A percentile compares a stretch with the other conserved stretches of the same genome.
Conservation (phyloP, 2,888 invertebrate genomes). For the Eilema sororculum region DNA sequence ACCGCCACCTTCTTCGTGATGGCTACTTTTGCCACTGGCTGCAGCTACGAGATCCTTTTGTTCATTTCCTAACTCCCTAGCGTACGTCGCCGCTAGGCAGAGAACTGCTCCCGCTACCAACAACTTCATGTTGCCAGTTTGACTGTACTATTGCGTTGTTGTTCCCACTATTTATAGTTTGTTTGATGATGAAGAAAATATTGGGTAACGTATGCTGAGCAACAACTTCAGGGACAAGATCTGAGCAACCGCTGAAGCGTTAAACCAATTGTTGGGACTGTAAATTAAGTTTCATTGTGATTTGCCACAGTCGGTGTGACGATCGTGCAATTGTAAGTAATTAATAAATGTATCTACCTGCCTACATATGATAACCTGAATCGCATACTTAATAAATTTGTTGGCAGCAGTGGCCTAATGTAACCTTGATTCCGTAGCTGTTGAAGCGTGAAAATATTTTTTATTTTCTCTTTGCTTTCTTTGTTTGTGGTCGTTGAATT, state of each 20-base stretch:
- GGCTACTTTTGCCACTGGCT: slow-evolving; percentile 71
- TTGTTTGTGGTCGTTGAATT: slow-evolving; percentile 11
- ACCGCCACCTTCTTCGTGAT: slow-evolving; percentile 79
- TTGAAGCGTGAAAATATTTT: slow-evolving; percentile 25
- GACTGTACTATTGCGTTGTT: slow-evolving; percentile 61
- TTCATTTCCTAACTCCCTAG: slow-evolving; percentile 73
- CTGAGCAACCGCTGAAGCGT: slow-evolving; percentile 71
- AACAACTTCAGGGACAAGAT: slow-evolving; percentile 73
- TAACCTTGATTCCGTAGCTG: slow-evolving; percentile 18
- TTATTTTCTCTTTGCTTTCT: slow-evolving; percentile 22
- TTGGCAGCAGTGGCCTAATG: slow-evolving; percentile 3
- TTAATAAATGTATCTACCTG: slow-evolving; percentile 18
- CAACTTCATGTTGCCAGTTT: slow-evolving; percentile 76
- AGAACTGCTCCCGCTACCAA: slow-evolving; percentile 72
- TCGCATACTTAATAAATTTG: neutral
- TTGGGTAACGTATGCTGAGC: slow-evolving; percentile 70
- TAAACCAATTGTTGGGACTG: slow-evolving; percentile 63
- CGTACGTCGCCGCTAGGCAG: slow-evolving; percentile 78
- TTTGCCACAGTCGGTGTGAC: slow-evolving; percentile 44
- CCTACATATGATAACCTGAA: slow-evolving; percentile 28
- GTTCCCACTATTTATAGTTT: slow-evolving; percentile 78
- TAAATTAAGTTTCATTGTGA: slow-evolving; percentile 62
- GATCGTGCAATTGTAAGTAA: slow-evolving; percentile 38
- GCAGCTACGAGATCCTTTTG: slow-evolving; percentile 79
- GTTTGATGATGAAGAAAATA: slow-evolving; percentile 75